These are phyloP conservation scores for Prietella phreatophila DNA, from an alignment of 2,113 vertebrate species.

Conservation along the genomic window DNA sequence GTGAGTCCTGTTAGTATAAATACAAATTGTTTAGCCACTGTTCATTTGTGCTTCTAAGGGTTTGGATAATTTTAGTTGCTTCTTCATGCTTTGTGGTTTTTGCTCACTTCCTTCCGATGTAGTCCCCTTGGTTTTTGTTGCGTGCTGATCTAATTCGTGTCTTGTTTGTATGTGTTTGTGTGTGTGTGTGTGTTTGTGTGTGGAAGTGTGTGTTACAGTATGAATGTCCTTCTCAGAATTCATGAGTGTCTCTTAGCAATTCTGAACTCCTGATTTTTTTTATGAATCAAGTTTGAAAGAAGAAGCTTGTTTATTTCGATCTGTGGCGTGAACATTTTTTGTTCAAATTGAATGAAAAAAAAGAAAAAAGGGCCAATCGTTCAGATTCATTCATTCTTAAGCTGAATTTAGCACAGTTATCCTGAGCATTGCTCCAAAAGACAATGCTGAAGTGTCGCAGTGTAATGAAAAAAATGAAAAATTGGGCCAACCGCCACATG, in stretches of 20 bases:
- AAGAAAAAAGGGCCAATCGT: not conserved
- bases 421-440: not conserved
- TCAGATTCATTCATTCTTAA: not conserved
- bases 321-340: not conserved
- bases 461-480: too few relatives aligned
- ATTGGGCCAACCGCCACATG: not conserved
- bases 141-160: slow-evolving; percentile 45
- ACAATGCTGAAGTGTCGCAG: not conserved
- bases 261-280: not conserved
- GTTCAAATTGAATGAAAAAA: not conserved
- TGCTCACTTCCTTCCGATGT: slow-evolving; percentile 70
- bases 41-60: slow-evolving; percentile 26
- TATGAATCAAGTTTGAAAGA: slow-evolving; percentile 8
- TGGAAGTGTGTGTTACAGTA: slow-evolving; percentile 1
- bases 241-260: not conserved
- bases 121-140: slow-evolving; percentile 31
- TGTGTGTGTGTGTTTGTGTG: slow-evolving; percentile 10
- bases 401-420: not conserved
- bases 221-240: slow-evolving; percentile 20
- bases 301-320: not conserved
- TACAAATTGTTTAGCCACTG: not conserved
- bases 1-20: not conserved
- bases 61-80: slow-evolving; percentile 60
- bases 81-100: slow-evolving; percentile 67
- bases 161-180: slow-evolving; percentile 23